Base-by-base conservation (phyloP, 2,888 invertebrate genomes). In the Chrysina gloriosa region DNA sequence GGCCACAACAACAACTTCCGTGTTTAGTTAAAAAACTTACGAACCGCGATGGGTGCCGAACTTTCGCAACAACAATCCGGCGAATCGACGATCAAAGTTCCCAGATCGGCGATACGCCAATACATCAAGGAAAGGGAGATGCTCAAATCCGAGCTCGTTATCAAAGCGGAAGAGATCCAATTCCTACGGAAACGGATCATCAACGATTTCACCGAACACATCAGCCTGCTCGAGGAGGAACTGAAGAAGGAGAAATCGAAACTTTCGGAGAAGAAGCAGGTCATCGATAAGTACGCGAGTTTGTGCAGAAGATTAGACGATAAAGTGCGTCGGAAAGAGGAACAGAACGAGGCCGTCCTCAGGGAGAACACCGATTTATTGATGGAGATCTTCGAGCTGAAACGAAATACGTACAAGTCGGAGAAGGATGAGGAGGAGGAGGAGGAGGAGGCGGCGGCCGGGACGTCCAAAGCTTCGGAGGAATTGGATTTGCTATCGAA, bases 191-290 rank as follows among this genome's bases (percentile, higher is more conserved):
- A 5, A 2, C 25, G 58, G 42, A 27, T 42, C 16, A 19, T 42
- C 27, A 19, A 61, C 9, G 58, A 42, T 23, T 25, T 61, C n/a
- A 61, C 42, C 6, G 42, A 61, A 27, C 29, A 61, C 27, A 14
- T 36, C 2, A 42, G 21, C n/a, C 14, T 36, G 2, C 16, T 61
- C 2, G 58, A 61, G 25, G 58, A 61, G 1, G 58, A 61, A 27
- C 7, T 61, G 19, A 27, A 36, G 4, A 42, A 27, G 16, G 42
- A 58, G 25, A 58, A 39, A 39, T 25, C 16, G 1, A 42, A 27
- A 9, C 14, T 21, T 1, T 39, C 27, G 1, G 27, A 42, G 16
- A 42, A 61, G 36, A 23, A 14, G 3, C 7, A 42, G 9, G 42
- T 27, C 3, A 42, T 61, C 2, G 42, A 42, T 4, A 61, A 42